These are phyloP conservation scores for Andrena flavipes DNA, from an alignment of 2,888 invertebrate species.

Conservation along the genomic window DNA sequence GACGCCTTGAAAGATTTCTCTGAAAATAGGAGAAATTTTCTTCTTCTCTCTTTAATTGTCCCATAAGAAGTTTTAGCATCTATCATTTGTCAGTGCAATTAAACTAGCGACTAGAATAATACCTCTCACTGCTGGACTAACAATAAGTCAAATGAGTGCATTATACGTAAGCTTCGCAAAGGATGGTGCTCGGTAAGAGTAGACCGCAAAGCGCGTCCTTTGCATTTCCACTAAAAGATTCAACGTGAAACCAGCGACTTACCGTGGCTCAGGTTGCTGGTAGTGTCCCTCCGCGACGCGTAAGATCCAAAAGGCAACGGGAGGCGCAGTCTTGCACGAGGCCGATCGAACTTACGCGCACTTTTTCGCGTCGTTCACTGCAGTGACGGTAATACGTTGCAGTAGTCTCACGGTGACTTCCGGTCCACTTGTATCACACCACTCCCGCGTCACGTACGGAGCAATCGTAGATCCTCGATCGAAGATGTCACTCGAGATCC, in stretches of 20 bases:
- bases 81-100: background rate
- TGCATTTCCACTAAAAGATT: background rate
- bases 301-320: slow-evolving; percentile 27
- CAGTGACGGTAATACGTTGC: slow-evolving; percentile 63
- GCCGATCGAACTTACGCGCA: slow-evolving; percentile 60
- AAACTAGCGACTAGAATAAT: slow-evolving; percentile 12
- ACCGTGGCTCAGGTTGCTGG: background rate
- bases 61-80: no score
- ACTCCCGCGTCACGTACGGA: slow-evolving; percentile 7
- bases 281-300: background rate
- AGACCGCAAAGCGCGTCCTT: background rate
- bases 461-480: slow-evolving; percentile 18
- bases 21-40: no score
- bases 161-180: background rate
- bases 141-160: background rate
- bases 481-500: slow-evolving; percentile 2
- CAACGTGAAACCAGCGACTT: background rate
- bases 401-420: slow-evolving; percentile 30
- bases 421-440: slow-evolving; percentile 39
- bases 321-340: slow-evolving; percentile 9
- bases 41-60: no score
- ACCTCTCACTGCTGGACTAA: slow-evolving; percentile 13
- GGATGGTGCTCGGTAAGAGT: background rate
- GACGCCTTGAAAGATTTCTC: no score
- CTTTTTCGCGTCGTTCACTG: slow-evolving; percentile 70